Percentiles rank a stretch among this genome's conserved stretches.
These are phyloP conservation scores for Actias luna DNA, from an alignment of 2,888 invertebrate genomes.

Conservation along the genomic window DNA sequence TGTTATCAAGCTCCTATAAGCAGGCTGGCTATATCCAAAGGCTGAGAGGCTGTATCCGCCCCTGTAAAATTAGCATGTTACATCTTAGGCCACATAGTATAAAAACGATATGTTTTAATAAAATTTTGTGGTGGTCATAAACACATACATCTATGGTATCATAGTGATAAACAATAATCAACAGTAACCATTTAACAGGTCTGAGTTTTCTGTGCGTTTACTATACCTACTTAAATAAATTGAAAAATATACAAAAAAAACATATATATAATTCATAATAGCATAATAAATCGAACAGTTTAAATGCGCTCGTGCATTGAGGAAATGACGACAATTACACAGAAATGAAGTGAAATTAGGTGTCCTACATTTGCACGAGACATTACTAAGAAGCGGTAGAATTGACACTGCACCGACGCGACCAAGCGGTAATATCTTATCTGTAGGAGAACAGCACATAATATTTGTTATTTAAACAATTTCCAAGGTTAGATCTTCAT, in stretches of 20 bases:
- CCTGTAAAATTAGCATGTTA: too few species aligned
- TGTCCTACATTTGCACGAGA: conserved; percentile 21
- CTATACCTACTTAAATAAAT: too few species aligned
- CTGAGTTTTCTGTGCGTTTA: too few species aligned
- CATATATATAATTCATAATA: neutral
- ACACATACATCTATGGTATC: too few species aligned
- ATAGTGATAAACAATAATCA: too few species aligned
- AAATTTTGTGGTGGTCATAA: too few species aligned
- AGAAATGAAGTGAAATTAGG: conserved; percentile 22
- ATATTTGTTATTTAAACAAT: neutral
- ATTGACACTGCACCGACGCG: conserved; percentile 8
- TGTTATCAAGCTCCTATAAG: too few species aligned
- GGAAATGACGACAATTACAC: conserved; percentile 19
- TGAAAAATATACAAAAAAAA: neutral
- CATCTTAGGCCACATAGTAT: too few species aligned
- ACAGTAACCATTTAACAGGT: too few species aligned
- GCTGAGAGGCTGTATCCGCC: too few species aligned
- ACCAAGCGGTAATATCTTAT: conserved; percentile 4
- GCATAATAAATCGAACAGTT: conserved; percentile 21
- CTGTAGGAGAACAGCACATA: neutral
- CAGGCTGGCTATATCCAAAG: too few species aligned
- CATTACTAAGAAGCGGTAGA: conserved; percentile 19
- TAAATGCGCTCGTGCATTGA: conserved; percentile 12
- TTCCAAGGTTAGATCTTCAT: neutral
- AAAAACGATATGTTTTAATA: too few species aligned